Evolutionary conservation across 2,888 invertebrate species (phyloP).

Genomic region (Chloroclystis v-ata): DNA sequence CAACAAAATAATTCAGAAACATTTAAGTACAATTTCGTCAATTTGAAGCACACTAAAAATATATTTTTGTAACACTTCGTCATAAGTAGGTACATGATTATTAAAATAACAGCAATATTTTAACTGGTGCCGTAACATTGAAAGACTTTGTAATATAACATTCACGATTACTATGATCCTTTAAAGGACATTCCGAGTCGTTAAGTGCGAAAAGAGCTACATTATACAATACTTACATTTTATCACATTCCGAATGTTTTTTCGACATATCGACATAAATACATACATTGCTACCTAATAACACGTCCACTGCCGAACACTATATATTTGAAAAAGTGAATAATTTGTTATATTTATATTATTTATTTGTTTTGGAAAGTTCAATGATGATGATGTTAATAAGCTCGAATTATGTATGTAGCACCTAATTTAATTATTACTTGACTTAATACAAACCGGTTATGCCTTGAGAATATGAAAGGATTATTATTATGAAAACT

Average conservation of each 20-base stretch:
- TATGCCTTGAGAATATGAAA: slow-evolving; percentile 1
- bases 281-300: background rate
- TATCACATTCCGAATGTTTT: slow-evolving; percentile 18
- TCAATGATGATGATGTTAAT: no score
- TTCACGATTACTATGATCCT: no score
- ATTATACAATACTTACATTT: slow-evolving; percentile 7
- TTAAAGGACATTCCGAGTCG: background rate
- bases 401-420: no score
- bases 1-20: slow-evolving; percentile 61
- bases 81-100: slow-evolving; percentile 39
- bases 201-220: slow-evolving; percentile 8
- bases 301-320: background rate
- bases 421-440: no score
- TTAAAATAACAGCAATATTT: slow-evolving; percentile 33
- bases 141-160: slow-evolving; percentile 7
- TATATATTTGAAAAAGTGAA: background rate
- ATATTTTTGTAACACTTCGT: slow-evolving; percentile 44
- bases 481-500: background rate
- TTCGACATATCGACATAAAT: slow-evolving; percentile 1
- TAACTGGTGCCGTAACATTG: slow-evolving; percentile 18
- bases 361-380: no score
- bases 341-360: no score
- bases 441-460: no score
- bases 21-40: slow-evolving; percentile 61
- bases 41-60: slow-evolving; percentile 49